Evolutionary conservation across 1,140 invertebrate species (phyloP).

Genomic region (Druon quercuslanigerum): DNA sequence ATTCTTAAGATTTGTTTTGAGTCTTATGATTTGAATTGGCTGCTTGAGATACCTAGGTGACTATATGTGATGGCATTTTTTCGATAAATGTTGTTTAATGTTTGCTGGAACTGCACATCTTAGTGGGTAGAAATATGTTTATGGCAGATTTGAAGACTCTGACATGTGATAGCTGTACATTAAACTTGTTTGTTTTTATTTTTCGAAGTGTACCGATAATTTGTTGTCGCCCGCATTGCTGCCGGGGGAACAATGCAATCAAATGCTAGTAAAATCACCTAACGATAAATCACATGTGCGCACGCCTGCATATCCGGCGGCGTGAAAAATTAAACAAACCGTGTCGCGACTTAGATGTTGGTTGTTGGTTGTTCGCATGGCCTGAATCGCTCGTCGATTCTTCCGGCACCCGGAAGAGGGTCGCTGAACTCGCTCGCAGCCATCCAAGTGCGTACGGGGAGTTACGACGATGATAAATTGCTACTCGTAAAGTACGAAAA

Average conservation of each 20-base stretch:
- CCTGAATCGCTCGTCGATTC: conserved; percentile 9
- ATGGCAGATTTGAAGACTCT: no score
- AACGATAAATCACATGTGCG: conserved; percentile 1
- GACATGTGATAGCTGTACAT: no score
- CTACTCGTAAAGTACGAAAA: background rate
- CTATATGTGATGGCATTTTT: no score
- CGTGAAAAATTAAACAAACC: conserved; percentile 13
- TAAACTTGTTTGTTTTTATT: no score
- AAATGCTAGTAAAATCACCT: conserved; percentile 5
- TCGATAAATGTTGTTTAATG: no score
- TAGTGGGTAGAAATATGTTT: no score
- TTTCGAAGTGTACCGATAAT: background rate
- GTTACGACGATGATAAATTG: background rate
- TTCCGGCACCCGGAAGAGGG: conserved; percentile 26
- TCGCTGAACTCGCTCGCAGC: conserved; percentile 13
- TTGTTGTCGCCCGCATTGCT: conserved; percentile 2
- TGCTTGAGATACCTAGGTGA: no score
- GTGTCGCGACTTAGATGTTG: conserved; percentile 5
- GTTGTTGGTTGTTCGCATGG: conserved; percentile 7
- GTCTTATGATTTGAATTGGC: no score
- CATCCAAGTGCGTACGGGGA: background rate
- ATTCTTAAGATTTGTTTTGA: no score
- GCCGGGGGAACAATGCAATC: background rate
- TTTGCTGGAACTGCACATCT: no score
- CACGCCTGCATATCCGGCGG: conserved; percentile 4